phyloP scores from a whole-genome alignment of 2,797 vertebrate genomes.

The Hydrocynus forskahlii region DNA sequence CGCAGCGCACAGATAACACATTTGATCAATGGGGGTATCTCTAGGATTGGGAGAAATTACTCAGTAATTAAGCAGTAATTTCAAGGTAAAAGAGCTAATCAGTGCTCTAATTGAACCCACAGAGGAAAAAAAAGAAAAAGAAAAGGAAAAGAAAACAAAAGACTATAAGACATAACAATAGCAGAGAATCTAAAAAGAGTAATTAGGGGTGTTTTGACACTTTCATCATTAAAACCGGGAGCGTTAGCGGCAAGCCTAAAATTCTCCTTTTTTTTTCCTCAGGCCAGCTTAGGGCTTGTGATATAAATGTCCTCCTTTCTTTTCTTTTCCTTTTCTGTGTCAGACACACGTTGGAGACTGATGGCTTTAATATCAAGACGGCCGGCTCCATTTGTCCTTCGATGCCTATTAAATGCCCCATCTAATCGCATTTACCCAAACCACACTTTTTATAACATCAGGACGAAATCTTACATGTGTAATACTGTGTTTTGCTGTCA shows the following conservation, averaged over 20 bases:
- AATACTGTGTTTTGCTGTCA: constrained; percentile 37
- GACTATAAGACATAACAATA: not conserved
- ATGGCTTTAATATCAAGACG: constrained; percentile 65
- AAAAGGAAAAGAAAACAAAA: not conserved
- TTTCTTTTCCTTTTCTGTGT: constrained; percentile 36
- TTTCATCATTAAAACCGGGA: not conserved
- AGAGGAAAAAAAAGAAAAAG: not conserved
- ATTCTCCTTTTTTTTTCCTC: not conserved
- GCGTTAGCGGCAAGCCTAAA: not conserved
- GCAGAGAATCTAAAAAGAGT: not conserved
- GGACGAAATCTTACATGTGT: constrained; percentile 49
- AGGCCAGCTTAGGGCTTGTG: constrained; percentile 37
- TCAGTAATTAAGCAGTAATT: constrained; percentile 35
- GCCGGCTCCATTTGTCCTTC: constrained; percentile 56
- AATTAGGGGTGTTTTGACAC: not conserved
- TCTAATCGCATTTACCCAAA: constrained; percentile 58
- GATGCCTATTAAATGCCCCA: constrained; percentile 58
- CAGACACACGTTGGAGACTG: constrained; percentile 57
- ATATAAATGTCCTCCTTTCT: constrained; percentile 34
- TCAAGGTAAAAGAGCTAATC: constrained; percentile 41
- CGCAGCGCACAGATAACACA: not conserved
- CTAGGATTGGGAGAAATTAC: constrained; percentile 25
- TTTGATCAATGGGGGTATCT: constrained; percentile 18
- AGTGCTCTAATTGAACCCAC: constrained; percentile 32
- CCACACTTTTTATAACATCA: constrained; percentile 50